These are phyloP conservation scores for Palloptera scutellata DNA, from an alignment of 2,888 invertebrate genomes.

Conservation along the genomic window DNA sequence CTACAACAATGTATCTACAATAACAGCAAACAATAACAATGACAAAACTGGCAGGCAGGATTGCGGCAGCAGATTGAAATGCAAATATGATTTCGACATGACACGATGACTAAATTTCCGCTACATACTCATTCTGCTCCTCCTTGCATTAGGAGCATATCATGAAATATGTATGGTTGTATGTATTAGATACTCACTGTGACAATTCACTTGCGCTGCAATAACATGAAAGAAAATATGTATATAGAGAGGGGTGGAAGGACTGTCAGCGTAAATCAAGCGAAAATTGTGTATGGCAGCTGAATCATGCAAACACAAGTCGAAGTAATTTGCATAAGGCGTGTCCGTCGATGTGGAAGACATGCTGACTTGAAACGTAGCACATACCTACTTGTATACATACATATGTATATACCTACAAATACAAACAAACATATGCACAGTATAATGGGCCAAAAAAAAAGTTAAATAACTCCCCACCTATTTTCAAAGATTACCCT, in stretches of 20 bases:
- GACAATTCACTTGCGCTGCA: not conserved
- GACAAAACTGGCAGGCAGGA: slow-evolving; percentile 16
- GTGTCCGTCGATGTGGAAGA: slow-evolving; percentile 33
- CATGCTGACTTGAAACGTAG: not conserved
- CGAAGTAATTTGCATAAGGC: slow-evolving; percentile 38
- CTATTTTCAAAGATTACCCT: too few species aligned
- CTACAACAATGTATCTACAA: too few species aligned
- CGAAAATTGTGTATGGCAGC: slow-evolving; percentile 2
- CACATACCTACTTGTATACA: not conserved
- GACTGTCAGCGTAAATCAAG: slow-evolving; percentile 15
- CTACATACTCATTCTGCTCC: not conserved
- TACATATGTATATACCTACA: not conserved
- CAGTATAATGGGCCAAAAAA: too few species aligned
- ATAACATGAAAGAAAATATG: too few species aligned
- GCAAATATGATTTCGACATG: slow-evolving; percentile 28
- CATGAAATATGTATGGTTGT: not conserved
- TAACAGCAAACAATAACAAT: not conserved
- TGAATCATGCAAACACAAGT: slow-evolving; percentile 12
- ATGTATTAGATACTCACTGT: not conserved
- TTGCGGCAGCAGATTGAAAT: slow-evolving; percentile 24
- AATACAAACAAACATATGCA: not conserved
- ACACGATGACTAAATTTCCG: slow-evolving; percentile 21
- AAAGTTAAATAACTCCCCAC: too few species aligned
- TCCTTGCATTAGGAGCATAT: not conserved
- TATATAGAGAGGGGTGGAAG: too few species aligned